Conservation (phyloP, 1,140 invertebrate genomes). For the Drosophila novamexicana region DNA sequence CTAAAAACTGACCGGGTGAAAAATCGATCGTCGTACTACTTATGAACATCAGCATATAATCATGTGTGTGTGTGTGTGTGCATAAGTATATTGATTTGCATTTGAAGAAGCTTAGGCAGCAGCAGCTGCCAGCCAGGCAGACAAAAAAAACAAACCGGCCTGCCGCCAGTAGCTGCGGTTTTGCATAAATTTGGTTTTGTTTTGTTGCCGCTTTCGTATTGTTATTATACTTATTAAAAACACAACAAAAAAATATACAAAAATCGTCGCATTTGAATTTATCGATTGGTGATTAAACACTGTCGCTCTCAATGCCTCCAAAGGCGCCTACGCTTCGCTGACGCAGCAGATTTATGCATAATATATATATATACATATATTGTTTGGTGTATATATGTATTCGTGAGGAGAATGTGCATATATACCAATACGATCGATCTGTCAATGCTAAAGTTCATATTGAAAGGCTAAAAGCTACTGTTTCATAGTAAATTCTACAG, state of each 20-base stretch:
- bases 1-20: slow-evolving; percentile 1
- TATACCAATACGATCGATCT: no score
- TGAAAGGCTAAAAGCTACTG: no score
- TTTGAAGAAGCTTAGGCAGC: slow-evolving; percentile 37
- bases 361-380: no score
- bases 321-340: slow-evolving; percentile 34
- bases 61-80: slow-evolving; percentile 3
- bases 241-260: slow-evolving; percentile 33
- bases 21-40: slow-evolving; percentile 29
- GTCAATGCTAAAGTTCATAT: no score
- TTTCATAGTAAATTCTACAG: no score
- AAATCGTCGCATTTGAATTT: slow-evolving; percentile 45
- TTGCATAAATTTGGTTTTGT: slow-evolving; percentile 64
- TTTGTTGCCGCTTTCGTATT: slow-evolving; percentile 38
- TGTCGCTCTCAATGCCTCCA: slow-evolving; percentile 30
- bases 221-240: slow-evolving; percentile 27
- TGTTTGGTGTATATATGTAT: no score
- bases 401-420: no score
- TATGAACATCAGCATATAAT: background rate
- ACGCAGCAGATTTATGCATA: no score
- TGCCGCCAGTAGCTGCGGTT: slow-evolving; percentile 58
- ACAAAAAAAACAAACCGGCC: slow-evolving; percentile 38
- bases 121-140: background rate
- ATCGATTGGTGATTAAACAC: slow-evolving; percentile 54
- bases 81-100: slow-evolving; percentile 44